Evolutionary conservation across 1,140 invertebrate genomes (phyloP).

Genomic region (Tetramorium simillimum): DNA sequence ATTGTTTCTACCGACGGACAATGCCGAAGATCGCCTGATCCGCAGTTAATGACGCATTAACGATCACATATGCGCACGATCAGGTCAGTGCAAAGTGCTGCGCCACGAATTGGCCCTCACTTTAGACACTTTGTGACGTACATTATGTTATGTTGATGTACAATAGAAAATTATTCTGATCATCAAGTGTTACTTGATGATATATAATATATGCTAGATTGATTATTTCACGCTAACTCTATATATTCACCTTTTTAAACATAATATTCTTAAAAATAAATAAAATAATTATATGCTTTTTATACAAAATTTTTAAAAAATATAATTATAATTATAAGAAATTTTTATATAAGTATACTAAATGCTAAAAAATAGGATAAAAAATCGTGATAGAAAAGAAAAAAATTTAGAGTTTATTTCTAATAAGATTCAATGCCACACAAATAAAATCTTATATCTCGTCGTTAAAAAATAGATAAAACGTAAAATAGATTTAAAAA

Average conservation of each 20-base stretch:
- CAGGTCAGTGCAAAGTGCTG: constrained; percentile 39
- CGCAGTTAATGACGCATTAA: constrained; percentile 62
- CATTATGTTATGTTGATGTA: not conserved
- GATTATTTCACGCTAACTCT: not conserved
- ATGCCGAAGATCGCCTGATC: constrained; percentile 62
- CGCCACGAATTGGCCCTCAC: not conserved
- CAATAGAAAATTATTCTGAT: not conserved
- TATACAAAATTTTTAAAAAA: not conserved
- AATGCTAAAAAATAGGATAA: not conserved
- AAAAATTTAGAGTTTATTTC: not conserved
- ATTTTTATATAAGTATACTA: not conserved
- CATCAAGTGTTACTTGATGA: not conserved
- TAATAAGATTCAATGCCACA: not conserved
- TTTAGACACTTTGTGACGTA: constrained; percentile 23
- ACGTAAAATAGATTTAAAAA: not conserved
- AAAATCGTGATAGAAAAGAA: not conserved
- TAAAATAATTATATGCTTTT: not conserved
- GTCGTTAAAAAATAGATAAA: not conserved
- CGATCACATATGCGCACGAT: constrained; percentile 17
- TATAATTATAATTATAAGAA: not conserved
- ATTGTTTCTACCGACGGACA: constrained; percentile 69
- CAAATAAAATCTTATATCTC: not conserved
- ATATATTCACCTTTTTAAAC: not conserved
- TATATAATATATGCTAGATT: not conserved
- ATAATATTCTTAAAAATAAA: not conserved